Evolutionary conservation across 2,888 invertebrate genomes (phyloP).

Genomic region (Celastrina argiolus): DNA sequence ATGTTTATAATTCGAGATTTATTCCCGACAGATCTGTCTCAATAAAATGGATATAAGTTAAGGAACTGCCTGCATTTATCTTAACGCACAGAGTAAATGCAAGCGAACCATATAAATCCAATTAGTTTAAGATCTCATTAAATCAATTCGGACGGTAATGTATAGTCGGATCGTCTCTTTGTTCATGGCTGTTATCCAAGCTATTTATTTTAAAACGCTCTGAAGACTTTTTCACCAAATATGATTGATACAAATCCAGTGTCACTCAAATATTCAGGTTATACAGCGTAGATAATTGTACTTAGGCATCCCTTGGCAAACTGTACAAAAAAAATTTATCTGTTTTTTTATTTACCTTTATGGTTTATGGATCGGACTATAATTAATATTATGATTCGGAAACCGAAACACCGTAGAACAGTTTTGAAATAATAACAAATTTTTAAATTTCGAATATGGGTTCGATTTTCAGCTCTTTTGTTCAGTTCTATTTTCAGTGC

Average conservation of each 20-base stretch:
- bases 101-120: slow-evolving; percentile 64
- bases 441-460: too few relatives aligned
- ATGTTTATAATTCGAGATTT: slow-evolving; percentile 58
- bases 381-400: too few relatives aligned
- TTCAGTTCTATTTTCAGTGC: too few relatives aligned
- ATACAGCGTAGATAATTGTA: too few relatives aligned
- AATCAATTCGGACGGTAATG: slow-evolving; percentile 72
- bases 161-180: slow-evolving; percentile 59
- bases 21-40: slow-evolving; percentile 48
- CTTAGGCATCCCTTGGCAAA: too few relatives aligned
- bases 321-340: too few relatives aligned
- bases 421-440: too few relatives aligned
- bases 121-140: slow-evolving; percentile 71
- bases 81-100: slow-evolving; percentile 53
- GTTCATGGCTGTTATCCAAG: slow-evolving; percentile 71
- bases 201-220: slow-evolving; percentile 59
- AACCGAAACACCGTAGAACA: too few relatives aligned
- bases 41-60: slow-evolving; percentile 36
- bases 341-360: too few relatives aligned
- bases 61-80: slow-evolving; percentile 44
- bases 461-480: too few relatives aligned
- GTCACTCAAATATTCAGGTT: too few relatives aligned
- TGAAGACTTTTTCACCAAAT: not conserved
- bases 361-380: too few relatives aligned
- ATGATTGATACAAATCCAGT: not conserved